Evolutionary conservation across 2,113 vertebrate species (phyloP).

Genomic region (Crotalus viridis): DNA sequence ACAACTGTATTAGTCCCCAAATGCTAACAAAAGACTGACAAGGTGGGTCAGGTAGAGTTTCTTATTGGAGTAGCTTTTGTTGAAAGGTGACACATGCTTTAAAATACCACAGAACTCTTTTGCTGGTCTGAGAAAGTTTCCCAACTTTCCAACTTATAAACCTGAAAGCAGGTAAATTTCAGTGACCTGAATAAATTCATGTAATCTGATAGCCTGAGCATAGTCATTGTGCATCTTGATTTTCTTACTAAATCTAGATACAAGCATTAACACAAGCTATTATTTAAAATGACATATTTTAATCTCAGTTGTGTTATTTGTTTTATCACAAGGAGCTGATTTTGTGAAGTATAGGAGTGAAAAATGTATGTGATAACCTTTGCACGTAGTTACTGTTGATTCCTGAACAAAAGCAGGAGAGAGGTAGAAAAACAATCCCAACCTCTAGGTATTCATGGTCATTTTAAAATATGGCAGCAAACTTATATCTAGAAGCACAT

Average conservation of each 20-base stretch:
- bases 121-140: neutral
- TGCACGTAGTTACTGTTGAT: neutral
- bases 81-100: neutral
- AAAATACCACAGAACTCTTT: conserved; percentile 8
- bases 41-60: conserved; percentile 20
- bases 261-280: too few relatives aligned
- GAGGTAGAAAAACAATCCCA: neutral
- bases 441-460: neutral
- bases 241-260: neutral
- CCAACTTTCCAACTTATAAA: neutral
- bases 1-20: conserved; percentile 8
- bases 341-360: neutral
- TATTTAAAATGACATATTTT: neutral
- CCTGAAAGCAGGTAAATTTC: neutral
- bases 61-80: conserved; percentile 12
- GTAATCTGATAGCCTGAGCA: neutral
- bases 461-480: neutral
- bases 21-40: conserved; percentile 25
- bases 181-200: neutral
- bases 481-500: neutral
- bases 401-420: neutral
- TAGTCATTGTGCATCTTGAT: neutral
- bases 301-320: neutral
- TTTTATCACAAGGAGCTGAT: neutral
- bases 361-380: neutral